These are phyloP conservation scores for Potorous gilbertii DNA, from an alignment of 2,797 vertebrate genomes.

Conservation along the genomic window DNA sequence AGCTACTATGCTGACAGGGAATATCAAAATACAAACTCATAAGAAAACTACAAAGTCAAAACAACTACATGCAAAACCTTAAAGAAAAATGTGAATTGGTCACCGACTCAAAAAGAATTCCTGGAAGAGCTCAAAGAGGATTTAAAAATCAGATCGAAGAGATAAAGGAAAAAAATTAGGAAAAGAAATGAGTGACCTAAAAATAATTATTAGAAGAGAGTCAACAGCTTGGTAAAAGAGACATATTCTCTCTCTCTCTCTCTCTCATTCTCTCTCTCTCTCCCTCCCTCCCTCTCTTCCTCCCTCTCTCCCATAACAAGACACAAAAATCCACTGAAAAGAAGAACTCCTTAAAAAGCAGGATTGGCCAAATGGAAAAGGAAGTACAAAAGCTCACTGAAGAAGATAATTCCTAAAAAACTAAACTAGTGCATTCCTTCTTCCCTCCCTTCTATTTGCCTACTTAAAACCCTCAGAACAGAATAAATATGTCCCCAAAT, in stretches of 20 bases:
- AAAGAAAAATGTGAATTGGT: neutral
- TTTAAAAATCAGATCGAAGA: neutral
- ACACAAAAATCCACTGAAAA: neutral
- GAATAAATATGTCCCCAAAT: neutral
- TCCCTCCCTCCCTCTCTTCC: too few relatives aligned
- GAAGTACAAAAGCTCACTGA: neutral
- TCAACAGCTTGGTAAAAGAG: neutral
- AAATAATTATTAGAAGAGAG: neutral
- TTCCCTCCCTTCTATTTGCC: neutral
- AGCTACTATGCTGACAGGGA: neutral
- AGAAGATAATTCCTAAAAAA: neutral
- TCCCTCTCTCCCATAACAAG: too few relatives aligned
- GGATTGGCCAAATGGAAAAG: neutral
- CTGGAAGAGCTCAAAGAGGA: neutral
- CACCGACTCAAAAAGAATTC: neutral
- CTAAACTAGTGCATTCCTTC: neutral
- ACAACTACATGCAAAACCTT: neutral
- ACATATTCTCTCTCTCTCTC: too few relatives aligned
- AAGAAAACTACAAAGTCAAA: neutral
- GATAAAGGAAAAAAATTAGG: neutral
- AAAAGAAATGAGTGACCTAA: neutral
- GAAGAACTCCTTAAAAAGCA: neutral
- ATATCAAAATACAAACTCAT: neutral
- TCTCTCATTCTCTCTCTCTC: too few relatives aligned
- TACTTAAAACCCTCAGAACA: neutral